Evolutionary conservation across 37 sponge, comb jelly and placozoan genomes (phyloP).

Genomic region (Crambe crambe): DNA sequence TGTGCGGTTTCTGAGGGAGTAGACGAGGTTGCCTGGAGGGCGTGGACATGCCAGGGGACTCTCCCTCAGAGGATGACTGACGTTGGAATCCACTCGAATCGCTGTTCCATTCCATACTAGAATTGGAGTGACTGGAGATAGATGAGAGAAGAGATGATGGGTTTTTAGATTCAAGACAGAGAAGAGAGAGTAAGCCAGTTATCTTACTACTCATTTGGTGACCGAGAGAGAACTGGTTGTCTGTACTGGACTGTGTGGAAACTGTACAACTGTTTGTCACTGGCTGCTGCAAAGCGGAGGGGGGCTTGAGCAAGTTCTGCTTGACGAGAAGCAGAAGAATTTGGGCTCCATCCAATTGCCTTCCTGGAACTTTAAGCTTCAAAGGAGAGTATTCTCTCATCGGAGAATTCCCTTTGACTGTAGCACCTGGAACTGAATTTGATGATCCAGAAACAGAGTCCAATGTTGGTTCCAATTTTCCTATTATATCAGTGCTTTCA

Average conservation of each 20-base stretch:
- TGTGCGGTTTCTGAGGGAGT: conserved; percentile 31
- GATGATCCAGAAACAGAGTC: not conserved
- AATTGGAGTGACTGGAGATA: not conserved
- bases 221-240: not conserved
- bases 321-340: conserved; percentile 36
- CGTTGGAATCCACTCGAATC: not conserved
- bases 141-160: not conserved
- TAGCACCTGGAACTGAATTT: not conserved
- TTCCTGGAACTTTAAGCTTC: conserved; percentile 1
- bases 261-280: not conserved
- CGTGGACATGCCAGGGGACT: not conserved
- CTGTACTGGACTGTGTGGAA: not conserved
- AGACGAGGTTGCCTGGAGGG: not conserved
- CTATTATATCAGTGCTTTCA: not conserved
- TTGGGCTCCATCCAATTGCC: conserved; percentile 17
- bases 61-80: not conserved
- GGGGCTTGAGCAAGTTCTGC: conserved; percentile 12
- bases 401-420: not conserved
- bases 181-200: conserved; percentile 48
- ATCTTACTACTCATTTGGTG: not conserved
- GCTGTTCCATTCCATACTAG: not conserved
- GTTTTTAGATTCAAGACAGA: not conserved
- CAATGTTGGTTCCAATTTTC: not conserved
- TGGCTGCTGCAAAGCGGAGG: not conserved
- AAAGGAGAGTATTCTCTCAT: not conserved